Base-by-base conservation (phyloP, 2,888 invertebrate genomes). In the Cantharis nigra region DNA sequence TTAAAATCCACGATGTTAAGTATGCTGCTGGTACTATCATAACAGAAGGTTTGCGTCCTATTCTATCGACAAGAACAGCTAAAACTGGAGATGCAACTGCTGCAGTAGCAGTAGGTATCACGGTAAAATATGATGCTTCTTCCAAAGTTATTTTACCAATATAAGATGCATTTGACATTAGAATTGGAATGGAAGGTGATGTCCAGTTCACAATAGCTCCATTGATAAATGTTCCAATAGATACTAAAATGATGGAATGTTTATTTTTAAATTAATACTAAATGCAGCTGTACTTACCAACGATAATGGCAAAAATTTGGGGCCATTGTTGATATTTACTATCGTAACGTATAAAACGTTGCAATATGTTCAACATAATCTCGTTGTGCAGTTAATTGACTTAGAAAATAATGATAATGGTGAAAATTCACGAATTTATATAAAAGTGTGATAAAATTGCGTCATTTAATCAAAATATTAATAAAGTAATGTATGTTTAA, bases 81-180 rank as follows among this genome's bases (percentile, higher is more conserved):
- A 83, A 83, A 7, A 85, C n/a, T n/a, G 83, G 82, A 67, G 83
- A 82, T 7, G 83, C 79, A 13, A 85, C 33, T 1, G 84, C 79
- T 71, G 83, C 83, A 3, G 84, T 71, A n/a, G 84, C 75, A 7
- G 85, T 83, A 3, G 86, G 84, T 67, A 87, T 83, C 5, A 86
- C 83, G 0, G 84, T 85, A 67, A 86, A 84, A 76, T 86, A 85
- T 0, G 87, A 86, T 4, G 85, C 85, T 80, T 87, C 81, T 23
- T 86, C 85, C 74, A 85, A 82, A 5, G 85, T 84, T 13, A 77
- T 77, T 69, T 85, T 81, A 69, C 82, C 82, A 10, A 75, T 14
- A 13, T 82, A 82, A 9, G 80, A 79, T 64, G 85, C 82, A 49
- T 84, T 84, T 33, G 83, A 80, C 14, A 83, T 80, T 10, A 87